Conservation (phyloP, 2,797 vertebrate species). For the Semaprochilodus insignis region DNA sequence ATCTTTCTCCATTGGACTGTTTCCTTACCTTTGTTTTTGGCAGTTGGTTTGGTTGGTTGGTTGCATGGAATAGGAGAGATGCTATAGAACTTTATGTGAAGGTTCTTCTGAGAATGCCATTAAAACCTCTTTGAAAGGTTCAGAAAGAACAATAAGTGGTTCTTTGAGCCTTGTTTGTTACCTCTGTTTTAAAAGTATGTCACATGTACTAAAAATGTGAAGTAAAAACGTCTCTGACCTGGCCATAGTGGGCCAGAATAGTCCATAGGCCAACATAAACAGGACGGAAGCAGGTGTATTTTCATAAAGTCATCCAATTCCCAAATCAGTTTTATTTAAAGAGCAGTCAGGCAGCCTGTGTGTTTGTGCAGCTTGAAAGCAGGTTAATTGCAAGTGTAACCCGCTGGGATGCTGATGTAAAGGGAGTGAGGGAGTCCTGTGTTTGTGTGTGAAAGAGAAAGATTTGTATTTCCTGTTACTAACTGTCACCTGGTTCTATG, state of each 20-base stretch:
- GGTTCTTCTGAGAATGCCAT: no score
- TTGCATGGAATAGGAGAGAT: no score
- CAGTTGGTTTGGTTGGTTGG: no score
- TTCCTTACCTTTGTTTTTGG: no score
- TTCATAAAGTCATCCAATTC: background rate
- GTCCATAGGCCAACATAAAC: background rate
- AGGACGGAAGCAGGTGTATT: background rate
- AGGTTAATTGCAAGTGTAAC: conserved; percentile 17
- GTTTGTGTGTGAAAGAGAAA: conserved; percentile 21
- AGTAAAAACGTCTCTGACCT: background rate
- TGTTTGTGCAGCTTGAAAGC: conserved; percentile 16
- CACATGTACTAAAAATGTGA: background rate
- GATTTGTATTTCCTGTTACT: conserved; percentile 20
- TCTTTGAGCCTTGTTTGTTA: background rate
- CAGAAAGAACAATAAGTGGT: background rate
- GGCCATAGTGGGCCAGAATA: background rate
- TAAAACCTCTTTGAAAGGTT: no score
- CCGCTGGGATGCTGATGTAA: background rate
- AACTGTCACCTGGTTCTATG: conserved; percentile 57
- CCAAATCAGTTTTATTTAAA: background rate
- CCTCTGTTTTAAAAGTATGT: background rate
- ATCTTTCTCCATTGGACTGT: background rate
- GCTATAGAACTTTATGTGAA: no score
- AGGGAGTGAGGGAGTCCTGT: background rate
- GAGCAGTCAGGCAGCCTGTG: background rate